A percentile compares a stretch with the other conserved stretches of the same genome.
Evolutionary conservation across 2,888 invertebrate species (phyloP).

Genomic region (Hypena proboscidalis): DNA sequence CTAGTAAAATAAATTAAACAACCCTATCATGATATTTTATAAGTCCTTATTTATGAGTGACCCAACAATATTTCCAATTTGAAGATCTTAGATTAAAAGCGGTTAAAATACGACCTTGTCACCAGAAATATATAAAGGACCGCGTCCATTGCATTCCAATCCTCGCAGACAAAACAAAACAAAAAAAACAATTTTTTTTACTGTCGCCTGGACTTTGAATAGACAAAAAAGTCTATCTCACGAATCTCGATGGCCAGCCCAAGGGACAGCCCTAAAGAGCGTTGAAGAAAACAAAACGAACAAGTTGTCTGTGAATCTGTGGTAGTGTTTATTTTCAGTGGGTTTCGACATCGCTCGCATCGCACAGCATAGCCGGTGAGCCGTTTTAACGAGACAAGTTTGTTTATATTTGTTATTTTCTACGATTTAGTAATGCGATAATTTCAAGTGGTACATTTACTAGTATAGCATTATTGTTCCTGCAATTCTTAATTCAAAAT

Average conservation of each 20-base stretch:
- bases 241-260: conserved; percentile 15
- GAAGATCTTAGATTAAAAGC: no score
- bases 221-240: conserved; percentile 1
- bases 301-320: conserved; percentile 14
- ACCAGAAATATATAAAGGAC: neutral
- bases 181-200: neutral
- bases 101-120: no score
- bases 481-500: neutral
- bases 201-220: neutral
- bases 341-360: conserved; percentile 27
- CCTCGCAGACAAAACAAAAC: neutral
- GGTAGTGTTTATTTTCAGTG: conserved; percentile 40
- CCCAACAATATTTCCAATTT: no score
- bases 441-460: neutral
- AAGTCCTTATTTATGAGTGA: no score
- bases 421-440: neutral
- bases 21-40: no score
- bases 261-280: conserved; percentile 2
- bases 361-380: neutral
- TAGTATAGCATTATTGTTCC: neutral
- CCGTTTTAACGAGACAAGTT: neutral
- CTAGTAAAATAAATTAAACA: neutral
- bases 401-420: conserved; percentile 7
- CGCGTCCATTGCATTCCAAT: neutral
- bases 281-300: conserved; percentile 16